phyloP scores from a whole-genome alignment of 1,140 invertebrate genomes.

The Drosophila persimilis region DNA sequence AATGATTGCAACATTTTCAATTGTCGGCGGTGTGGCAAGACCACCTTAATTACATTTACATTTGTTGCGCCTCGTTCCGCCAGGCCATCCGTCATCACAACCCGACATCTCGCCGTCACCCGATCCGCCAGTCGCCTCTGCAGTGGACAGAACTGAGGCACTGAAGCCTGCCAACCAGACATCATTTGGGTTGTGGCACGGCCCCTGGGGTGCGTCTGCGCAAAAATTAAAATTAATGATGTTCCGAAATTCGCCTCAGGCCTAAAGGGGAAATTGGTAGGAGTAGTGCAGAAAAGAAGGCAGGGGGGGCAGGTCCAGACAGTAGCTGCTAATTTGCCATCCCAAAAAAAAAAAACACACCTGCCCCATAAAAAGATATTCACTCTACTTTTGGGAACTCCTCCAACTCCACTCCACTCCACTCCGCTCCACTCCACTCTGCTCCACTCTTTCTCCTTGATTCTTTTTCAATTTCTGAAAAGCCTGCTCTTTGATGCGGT shows the following conservation, averaged over 20 bases:
- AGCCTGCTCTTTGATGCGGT: constrained; percentile 41
- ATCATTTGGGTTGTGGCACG: constrained; percentile 7
- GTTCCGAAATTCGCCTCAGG: constrained; percentile 61
- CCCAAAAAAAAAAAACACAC: constrained; percentile 31
- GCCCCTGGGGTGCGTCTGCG: constrained; percentile 65
- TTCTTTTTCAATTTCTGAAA: constrained; percentile 38
- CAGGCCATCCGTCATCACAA: constrained; percentile 42
- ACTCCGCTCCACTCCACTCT: too few species aligned
- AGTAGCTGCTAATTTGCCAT: constrained; percentile 73
- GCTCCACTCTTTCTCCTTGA: too few species aligned
- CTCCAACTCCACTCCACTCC: not conserved
- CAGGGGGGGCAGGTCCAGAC: constrained; percentile 24
- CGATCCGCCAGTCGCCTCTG: constrained; percentile 17
- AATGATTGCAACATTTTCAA: constrained; percentile 49
- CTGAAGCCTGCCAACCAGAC: constrained; percentile 21
- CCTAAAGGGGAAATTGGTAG: constrained; percentile 42
- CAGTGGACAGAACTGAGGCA: constrained; percentile 63
- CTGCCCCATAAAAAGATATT: constrained; percentile 38
- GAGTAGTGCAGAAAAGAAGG: constrained; percentile 13
- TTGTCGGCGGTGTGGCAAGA: constrained; percentile 29
- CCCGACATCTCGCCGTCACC: constrained; percentile 10
- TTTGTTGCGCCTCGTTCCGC: constrained; percentile 27
- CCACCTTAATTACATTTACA: constrained; percentile 51
- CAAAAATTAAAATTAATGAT: constrained; percentile 81
- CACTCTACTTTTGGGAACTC: not conserved